phyloP scores from a whole-genome alignment of 2,113 vertebrate species.

The Sciurus niger region DNA sequence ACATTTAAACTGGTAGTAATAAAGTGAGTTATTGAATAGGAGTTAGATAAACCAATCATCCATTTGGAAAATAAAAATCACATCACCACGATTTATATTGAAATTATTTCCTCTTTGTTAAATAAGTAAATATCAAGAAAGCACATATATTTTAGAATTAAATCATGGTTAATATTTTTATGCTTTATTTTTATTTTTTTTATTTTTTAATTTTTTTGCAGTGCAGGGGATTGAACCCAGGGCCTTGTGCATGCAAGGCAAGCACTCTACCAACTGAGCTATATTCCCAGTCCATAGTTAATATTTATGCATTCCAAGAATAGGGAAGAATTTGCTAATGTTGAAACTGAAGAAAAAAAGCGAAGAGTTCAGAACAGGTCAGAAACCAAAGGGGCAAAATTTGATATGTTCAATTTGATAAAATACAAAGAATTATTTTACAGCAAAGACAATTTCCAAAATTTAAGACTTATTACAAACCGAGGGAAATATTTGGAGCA shows the following conservation, averaged over 20 bases:
- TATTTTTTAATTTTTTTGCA: no score
- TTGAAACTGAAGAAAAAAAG: background rate
- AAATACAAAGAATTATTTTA: background rate
- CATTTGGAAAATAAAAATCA: constrained; percentile 6
- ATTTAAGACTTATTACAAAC: background rate
- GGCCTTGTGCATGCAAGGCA: no score
- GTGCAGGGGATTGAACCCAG: no score
- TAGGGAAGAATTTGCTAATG: background rate
- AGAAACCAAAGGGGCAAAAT: background rate
- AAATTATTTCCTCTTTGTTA: constrained; percentile 28
- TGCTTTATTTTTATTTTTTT: no score
- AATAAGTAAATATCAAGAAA: background rate
- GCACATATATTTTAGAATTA: background rate
- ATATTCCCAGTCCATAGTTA: no score
- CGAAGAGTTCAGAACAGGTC: no score
- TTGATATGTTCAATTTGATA: background rate
- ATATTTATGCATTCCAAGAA: background rate
- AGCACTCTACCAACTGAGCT: no score
- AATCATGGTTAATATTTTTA: background rate
- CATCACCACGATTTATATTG: background rate
- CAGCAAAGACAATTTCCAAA: background rate
- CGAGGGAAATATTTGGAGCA: background rate
- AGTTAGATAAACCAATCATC: background rate
- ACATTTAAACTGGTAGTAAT: background rate
- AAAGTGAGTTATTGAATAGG: background rate